Conservation (phyloP, 1,140 invertebrate genomes). For the Sminthurinus signatus region DNA sequence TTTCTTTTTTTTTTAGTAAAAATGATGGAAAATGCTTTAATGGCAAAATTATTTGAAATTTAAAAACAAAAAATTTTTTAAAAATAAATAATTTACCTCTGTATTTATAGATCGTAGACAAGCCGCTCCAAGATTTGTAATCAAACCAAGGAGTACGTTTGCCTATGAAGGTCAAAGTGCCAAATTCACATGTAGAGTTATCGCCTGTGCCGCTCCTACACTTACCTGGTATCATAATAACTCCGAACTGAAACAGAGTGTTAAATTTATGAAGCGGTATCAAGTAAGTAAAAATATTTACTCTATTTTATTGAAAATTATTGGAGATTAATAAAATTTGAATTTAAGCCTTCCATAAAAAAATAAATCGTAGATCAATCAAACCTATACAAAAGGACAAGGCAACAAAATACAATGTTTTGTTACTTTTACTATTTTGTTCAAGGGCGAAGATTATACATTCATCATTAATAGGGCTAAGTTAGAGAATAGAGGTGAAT, state of each 20-base stretch:
- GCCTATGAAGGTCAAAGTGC: slow-evolving; percentile 95
- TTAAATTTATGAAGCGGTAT: slow-evolving; percentile 99
- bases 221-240: slow-evolving; percentile 94
- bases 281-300: slow-evolving; percentile 42
- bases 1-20: no score
- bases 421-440: background rate
- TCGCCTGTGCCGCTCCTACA: slow-evolving; percentile 87
- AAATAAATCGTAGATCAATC: no score
- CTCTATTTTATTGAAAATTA: no score
- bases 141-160: slow-evolving; percentile 84
- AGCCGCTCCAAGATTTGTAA: slow-evolving; percentile 95
- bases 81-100: slow-evolving; percentile 36
- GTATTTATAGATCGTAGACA: slow-evolving; percentile 84
- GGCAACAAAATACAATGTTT: no score
- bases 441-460: slow-evolving; percentile 82
- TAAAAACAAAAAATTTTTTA: no score
- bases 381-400: no score
- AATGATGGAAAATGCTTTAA: no score
- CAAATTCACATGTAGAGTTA: slow-evolving; percentile 93
- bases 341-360: no score
- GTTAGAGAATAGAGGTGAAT: slow-evolving; percentile 91
- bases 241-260: slow-evolving; percentile 88
- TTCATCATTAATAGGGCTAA: slow-evolving; percentile 95
- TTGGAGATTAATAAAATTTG: no score
- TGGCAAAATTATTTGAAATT: no score